Evolutionary conservation across 2,797 vertebrate species (phyloP), one percentile per base, ranked within the genome.

Genomic region (Sebastes elongatus): DNA sequence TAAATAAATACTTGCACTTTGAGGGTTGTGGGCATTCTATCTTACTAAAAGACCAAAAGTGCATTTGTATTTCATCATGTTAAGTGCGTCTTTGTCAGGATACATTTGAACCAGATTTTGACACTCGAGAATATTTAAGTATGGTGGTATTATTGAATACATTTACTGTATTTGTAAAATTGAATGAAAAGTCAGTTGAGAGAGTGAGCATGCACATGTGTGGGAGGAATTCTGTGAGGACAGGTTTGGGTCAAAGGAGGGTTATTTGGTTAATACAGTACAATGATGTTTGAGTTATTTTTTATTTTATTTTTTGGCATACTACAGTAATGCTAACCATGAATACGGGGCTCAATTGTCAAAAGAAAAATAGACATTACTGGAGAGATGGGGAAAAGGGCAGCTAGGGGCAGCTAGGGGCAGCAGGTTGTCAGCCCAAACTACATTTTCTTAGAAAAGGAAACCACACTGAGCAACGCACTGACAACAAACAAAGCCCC

Each of bases 341-440:
- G 5, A 76, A 57, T 7, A 74, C 7, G n/a, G n/a, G 42, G n/a
- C 33, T 22, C 25, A 52, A 18, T 46, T 70, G 33, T 60, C 11
- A 28, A 57, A 71, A 55, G n/a, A 59, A 20, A 27, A 8, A 1
- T 33, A 22, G 6, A 2, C 10, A 23, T 64, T 18, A 38, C 46
- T 63, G 55, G 22, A 52, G 57, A 60, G 52, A 64, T 32, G 49
- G 10, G n/a, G n/a, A 42, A 60, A 49, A 84, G 57, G 62, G 74
- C 27, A 76, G 52, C 32, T 60, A 3, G 42, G 57, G 62, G 74
- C 27, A 76, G 52, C 32, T 60, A 3, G 42, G 64, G 68, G 28
- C 63, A 52, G 69, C 20, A 10, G 20, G 22, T 62, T 85, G 69
- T 74, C 62, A 85, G 23, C 23, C 33, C 22, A 52, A 85, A 56